phyloP scores from a whole-genome alignment of 2,113 vertebrate species.

The Dunckerocampus dactyliophorus region DNA sequence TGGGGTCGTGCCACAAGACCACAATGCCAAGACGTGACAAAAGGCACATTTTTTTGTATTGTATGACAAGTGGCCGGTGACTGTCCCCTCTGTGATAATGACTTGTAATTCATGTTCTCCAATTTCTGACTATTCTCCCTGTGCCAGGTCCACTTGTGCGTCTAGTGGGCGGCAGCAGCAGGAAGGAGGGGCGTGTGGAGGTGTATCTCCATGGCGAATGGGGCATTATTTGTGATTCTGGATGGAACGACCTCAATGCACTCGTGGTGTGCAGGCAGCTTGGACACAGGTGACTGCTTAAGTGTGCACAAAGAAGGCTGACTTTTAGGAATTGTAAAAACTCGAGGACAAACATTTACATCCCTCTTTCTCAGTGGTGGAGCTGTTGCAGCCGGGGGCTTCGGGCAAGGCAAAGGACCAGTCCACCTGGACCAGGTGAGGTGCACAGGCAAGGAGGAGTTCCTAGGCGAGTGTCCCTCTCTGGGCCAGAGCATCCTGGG shows the following conservation, averaged over 20 bases:
- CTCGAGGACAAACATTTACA: background rate
- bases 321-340: background rate
- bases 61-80: background rate
- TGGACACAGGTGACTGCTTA: conserved; percentile 66
- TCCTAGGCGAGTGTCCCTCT: conserved; percentile 74
- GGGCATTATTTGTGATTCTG: conserved; percentile 77
- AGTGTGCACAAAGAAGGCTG: background rate
- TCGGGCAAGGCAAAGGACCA: conserved; percentile 78
- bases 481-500: conserved; percentile 65
- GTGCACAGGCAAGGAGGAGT: conserved; percentile 83
- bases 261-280: conserved; percentile 77
- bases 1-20: no score
- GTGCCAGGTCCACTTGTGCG: conserved; percentile 70
- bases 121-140: background rate
- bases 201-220: conserved; percentile 76
- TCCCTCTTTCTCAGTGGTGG: conserved; percentile 67
- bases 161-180: conserved; percentile 65
- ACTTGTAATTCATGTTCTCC: no score
- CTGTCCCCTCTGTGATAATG: no score
- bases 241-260: conserved; percentile 76
- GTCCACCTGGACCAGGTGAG: conserved; percentile 81
- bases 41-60: background rate
- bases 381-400: conserved; percentile 76
- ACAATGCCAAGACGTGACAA: no score
- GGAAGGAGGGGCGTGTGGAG: conserved; percentile 77